Evolutionary conservation across 2,797 vertebrate species (phyloP), one percentile per base, ranked within the genome.

Genomic region (Leuciscus waleckii): DNA sequence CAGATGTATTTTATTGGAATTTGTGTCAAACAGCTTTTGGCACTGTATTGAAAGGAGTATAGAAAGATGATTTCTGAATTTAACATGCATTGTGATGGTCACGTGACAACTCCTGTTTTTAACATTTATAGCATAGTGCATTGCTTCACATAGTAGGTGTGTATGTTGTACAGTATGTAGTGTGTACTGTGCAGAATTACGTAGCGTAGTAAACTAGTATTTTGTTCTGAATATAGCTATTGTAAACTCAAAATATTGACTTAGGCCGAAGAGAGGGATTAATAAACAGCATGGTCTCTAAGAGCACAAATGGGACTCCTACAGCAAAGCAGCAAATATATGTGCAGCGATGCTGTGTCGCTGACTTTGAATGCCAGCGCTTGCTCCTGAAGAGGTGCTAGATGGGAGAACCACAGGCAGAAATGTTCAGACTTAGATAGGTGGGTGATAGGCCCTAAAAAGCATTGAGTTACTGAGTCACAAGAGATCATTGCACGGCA

Each of bases 181-280:
- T 6, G 43, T 54, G 9, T 54, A 75, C 41, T 73, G 41, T 75
- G 73, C 26, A 49, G 7, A 49, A 19, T 73, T 14, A 29, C 14
- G 17, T n/a, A 1, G 1, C 7, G 39, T 43, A 71, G 39, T 43
- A 43, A 70, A 70, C 21, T 26, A 17, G 41, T 75, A 35, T 54
- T 35, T 51, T 35, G 17, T 54, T 35, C 73, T 54, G 29, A 54
- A 32, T 43, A 19, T 19, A 74, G 4, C 43, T 74, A 73, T 73
- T 29, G 7, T 19, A 19, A 75, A 23, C 43, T 85, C 80, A 73
- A 76, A 83, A 73, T 81, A 84, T 73, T 81, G 83, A 79, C 49
- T 82, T 63, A 35, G 67, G 73, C 85, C 49, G 14, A 61, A 14
- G 43, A 58, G 76, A 37, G 29, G 14, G 73, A 56, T 76, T 8